Conservation (phyloP, 2,113 vertebrate genomes). For the Aspiorhynchus laticeps region DNA sequence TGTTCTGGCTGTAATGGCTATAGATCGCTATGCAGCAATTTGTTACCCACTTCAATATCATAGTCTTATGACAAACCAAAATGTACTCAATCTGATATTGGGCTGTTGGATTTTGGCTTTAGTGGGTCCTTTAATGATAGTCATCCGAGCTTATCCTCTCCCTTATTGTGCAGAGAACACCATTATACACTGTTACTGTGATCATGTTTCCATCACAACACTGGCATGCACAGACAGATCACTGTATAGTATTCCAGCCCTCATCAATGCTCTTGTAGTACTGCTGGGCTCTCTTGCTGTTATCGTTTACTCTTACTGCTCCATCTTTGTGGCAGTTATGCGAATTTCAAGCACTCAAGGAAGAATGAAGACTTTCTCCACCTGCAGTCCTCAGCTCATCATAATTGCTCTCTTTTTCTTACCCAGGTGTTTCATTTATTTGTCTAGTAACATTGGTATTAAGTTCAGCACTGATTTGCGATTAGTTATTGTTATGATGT, state of each 20-base stretch:
- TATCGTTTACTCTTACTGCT: conserved; percentile 66
- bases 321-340: conserved; percentile 60
- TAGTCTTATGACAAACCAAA: conserved; percentile 59
- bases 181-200: conserved; percentile 70
- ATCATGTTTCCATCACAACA: conserved; percentile 65
- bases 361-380: background rate
- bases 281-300: conserved; percentile 65
- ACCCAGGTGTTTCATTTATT: conserved; percentile 70
- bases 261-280: conserved; percentile 56
- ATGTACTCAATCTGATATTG: conserved; percentile 55
- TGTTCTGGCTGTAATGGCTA: conserved; percentile 66
- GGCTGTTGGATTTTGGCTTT: conserved; percentile 54
- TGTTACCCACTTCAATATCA: conserved; percentile 67
- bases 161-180: conserved; percentile 67
- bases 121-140: conserved; percentile 8
- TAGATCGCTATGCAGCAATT: conserved; percentile 68
- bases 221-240: conserved; percentile 66
- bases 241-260: conserved; percentile 56
- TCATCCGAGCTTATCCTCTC: conserved; percentile 63
- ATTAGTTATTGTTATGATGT: conserved; percentile 65
- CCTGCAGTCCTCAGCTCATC: conserved; percentile 70
- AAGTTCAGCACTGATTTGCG: conserved; percentile 59
- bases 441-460: conserved; percentile 61
- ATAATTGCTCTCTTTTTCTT: conserved; percentile 68
- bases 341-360: conserved; percentile 55